Percentiles rank a stretch among this genome's conserved stretches.
Evolutionary conservation across 2,797 vertebrate genomes (phyloP).

Genomic region (Coregonus sp.): DNA sequence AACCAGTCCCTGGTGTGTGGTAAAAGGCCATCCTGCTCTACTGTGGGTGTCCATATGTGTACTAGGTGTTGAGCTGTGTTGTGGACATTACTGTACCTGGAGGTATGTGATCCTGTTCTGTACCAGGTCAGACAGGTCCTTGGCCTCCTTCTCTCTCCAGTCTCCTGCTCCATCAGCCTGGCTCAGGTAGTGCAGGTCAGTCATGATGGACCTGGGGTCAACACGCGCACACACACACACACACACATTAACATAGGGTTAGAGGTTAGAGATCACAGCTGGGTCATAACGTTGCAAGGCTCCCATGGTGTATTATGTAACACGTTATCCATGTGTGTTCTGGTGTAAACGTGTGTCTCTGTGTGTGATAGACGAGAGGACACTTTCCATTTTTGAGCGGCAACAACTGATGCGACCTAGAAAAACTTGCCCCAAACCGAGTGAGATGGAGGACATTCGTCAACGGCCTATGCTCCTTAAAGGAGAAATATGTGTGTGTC

Average conservation of each 20-base stretch:
- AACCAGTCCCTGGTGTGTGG: no score
- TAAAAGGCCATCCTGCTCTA: no score
- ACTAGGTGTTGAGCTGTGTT: no score
- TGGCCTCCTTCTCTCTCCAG: constrained; percentile 87
- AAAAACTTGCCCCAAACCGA: not conserved
- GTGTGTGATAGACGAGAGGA: not conserved
- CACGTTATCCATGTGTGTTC: not conserved
- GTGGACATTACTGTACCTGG: constrained; percentile 64
- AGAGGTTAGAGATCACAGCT: not conserved
- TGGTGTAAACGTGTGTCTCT: not conserved
- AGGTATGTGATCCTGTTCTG: constrained; percentile 86
- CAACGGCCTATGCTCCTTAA: no score
- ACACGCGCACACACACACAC: not conserved
- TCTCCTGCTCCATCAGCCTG: constrained; percentile 87
- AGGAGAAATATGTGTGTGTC: no score
- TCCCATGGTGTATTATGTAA: not conserved
- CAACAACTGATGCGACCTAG: not conserved
- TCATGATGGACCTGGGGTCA: constrained; percentile 82
- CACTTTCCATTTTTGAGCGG: not conserved
- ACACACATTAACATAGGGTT: not conserved
- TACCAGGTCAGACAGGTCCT: constrained; percentile 84
- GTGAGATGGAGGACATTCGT: not conserved
- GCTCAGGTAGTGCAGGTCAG: constrained; percentile 89
- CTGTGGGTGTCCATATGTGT: no score
- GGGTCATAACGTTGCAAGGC: not conserved